Conservation (phyloP, 2,113 vertebrate species). For the Bolborhynchus lineola region DNA sequence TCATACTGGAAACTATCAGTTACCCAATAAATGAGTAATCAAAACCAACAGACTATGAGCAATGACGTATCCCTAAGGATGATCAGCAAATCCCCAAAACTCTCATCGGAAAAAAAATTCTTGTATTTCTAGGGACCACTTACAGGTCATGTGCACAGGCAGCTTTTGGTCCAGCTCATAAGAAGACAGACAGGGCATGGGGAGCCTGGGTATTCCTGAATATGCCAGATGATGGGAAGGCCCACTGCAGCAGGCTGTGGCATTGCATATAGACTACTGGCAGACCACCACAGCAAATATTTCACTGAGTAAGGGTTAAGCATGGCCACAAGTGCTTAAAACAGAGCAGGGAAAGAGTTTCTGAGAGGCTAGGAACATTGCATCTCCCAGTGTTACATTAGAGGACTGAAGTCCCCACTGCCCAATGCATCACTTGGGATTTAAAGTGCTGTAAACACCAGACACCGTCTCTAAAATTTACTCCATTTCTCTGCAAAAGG, state of each 20-base stretch:
- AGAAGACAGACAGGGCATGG: background rate
- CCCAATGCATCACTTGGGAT: background rate
- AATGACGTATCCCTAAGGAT: background rate
- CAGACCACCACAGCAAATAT: background rate
- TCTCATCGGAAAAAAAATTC: background rate
- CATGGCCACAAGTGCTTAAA: background rate
- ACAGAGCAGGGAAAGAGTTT: background rate
- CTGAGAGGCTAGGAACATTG: background rate
- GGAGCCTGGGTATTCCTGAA: background rate
- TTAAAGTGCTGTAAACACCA: background rate
- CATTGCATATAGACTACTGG: background rate
- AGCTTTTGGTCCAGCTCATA: accelerated
- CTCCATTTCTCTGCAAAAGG: background rate
- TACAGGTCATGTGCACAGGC: accelerated
- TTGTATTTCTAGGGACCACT: background rate
- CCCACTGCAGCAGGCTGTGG: background rate
- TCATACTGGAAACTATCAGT: background rate
- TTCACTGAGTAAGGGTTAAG: background rate
- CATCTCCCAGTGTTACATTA: accelerated
- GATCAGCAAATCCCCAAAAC: background rate
- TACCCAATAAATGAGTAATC: conserved; percentile 24
- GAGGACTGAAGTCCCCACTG: background rate
- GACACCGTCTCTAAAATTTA: accelerated
- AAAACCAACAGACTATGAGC: background rate
- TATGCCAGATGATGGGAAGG: accelerated